Percentiles rank a stretch among this genome's conserved stretches.
Evolutionary conservation across 1,140 invertebrate genomes (phyloP).

Genomic region (Heliconius hewitsoni): DNA sequence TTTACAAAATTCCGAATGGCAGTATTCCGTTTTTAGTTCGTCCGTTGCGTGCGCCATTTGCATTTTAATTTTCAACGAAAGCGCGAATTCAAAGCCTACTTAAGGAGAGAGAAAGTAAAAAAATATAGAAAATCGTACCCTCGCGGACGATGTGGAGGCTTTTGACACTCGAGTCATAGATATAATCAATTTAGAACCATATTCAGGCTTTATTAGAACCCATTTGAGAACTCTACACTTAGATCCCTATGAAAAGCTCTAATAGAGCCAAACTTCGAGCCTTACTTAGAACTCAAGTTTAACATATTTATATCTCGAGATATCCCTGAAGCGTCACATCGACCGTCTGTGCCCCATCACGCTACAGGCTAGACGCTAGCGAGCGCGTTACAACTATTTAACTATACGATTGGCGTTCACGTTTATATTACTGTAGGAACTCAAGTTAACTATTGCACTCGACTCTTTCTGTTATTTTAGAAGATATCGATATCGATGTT

Average conservation of each 20-base stretch:
- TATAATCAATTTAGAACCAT: background rate
- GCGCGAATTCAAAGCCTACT: constrained; percentile 55
- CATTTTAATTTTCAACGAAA: background rate
- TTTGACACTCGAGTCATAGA: background rate
- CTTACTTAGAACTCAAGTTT: background rate
- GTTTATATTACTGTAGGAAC: constrained; percentile 38
- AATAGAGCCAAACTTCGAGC: background rate
- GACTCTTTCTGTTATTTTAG: constrained; percentile 11
- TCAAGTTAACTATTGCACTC: constrained; percentile 44
- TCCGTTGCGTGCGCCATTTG: constrained; percentile 7
- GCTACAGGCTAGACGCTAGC: constrained; percentile 9
- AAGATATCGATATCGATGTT: constrained; percentile 7
- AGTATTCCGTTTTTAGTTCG: background rate
- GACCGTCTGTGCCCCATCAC: constrained; percentile 20
- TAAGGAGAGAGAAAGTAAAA: constrained; percentile 34
- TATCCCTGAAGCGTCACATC: background rate
- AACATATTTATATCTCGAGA: background rate
- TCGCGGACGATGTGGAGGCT: constrained; percentile 22
- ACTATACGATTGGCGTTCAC: constrained; percentile 30
- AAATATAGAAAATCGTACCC: constrained; percentile 26
- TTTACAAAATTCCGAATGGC: constrained; percentile 28
- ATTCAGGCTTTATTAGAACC: background rate
- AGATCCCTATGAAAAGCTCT: no score
- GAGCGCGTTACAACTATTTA: constrained; percentile 21
- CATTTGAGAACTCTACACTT: background rate